A percentile compares a stretch with the other conserved stretches of the same genome.
phyloP scores from a whole-genome alignment of 1,140 invertebrate genomes.

The Himalopsyche phryganea region DNA sequence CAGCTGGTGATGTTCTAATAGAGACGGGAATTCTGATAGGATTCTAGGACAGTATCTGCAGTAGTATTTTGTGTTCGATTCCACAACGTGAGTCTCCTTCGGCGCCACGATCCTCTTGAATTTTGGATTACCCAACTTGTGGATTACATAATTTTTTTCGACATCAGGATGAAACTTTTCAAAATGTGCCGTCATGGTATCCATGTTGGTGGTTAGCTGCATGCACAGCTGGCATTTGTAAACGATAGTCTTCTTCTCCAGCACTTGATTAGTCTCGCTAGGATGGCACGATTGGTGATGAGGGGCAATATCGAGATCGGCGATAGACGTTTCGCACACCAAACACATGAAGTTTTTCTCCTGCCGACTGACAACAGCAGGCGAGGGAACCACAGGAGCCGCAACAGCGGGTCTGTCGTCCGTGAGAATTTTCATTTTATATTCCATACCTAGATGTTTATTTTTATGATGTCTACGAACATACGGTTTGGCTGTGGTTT shows the following conservation, averaged over 20 bases:
- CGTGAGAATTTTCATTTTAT: no score
- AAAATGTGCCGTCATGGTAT: background rate
- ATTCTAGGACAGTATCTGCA: background rate
- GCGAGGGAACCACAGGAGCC: no score
- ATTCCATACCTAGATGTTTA: no score
- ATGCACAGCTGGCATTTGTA: slow-evolving; percentile 16
- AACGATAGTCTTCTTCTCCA: slow-evolving; percentile 7
- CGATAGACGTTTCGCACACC: slow-evolving; percentile 8
- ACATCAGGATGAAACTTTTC: background rate
- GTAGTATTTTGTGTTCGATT: background rate
- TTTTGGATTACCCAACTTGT: slow-evolving; percentile 17
- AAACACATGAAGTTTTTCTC: slow-evolving; percentile 12
- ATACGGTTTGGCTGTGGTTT: no score
- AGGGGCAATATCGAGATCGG: background rate
- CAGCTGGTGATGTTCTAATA: slow-evolving; percentile 1
- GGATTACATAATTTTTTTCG: slow-evolving; percentile 16
- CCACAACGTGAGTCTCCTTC: background rate
- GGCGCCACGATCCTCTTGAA: background rate
- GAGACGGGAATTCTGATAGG: background rate
- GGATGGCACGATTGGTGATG: slow-evolving; percentile 6
- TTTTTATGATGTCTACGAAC: no score
- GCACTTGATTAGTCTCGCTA: background rate
- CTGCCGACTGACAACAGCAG: no score
- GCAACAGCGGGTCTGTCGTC: no score
- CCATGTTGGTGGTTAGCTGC: background rate